Evolutionary conservation across 2,797 vertebrate genomes (phyloP).

Genomic region (Corythornis leucogaster): DNA sequence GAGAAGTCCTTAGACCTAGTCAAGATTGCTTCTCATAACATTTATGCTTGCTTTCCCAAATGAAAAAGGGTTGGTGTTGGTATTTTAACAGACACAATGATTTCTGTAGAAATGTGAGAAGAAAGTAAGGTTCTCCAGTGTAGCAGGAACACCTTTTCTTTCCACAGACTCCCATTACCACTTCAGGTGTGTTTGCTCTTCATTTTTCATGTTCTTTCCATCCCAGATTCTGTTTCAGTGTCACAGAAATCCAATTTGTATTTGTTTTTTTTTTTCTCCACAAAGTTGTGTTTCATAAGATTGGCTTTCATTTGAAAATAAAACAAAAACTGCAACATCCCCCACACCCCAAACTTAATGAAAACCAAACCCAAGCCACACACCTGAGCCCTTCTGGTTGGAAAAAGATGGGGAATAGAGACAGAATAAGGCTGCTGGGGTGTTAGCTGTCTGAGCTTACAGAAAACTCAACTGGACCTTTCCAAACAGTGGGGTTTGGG

Average conservation of each 20-base stretch:
- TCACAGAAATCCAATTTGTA: background rate
- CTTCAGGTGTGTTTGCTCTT: background rate
- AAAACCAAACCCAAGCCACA: background rate
- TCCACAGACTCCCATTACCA: background rate
- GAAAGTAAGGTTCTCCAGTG: background rate
- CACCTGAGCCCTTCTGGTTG: background rate
- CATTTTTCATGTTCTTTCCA: background rate
- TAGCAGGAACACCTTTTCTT: background rate
- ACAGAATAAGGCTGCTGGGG: background rate
- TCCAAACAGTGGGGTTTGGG: background rate
- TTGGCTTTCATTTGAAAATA: background rate
- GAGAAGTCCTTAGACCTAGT: background rate
- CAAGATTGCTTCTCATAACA: background rate
- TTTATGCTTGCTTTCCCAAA: background rate
- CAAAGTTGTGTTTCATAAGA: background rate
- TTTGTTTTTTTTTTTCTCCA: background rate
- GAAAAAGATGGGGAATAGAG: background rate
- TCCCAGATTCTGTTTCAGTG: background rate
- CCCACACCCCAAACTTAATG: background rate
- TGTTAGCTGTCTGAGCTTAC: background rate
- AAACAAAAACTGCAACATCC: background rate
- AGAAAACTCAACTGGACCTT: background rate
- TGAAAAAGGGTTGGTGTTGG: background rate
- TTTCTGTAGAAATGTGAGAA: background rate
- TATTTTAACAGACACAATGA: background rate